Percentiles rank a stretch among this genome's conserved stretches.
These are phyloP conservation scores for Xanthostigma xanthostigma DNA, from an alignment of 2,888 invertebrate species.

Conservation along the genomic window DNA sequence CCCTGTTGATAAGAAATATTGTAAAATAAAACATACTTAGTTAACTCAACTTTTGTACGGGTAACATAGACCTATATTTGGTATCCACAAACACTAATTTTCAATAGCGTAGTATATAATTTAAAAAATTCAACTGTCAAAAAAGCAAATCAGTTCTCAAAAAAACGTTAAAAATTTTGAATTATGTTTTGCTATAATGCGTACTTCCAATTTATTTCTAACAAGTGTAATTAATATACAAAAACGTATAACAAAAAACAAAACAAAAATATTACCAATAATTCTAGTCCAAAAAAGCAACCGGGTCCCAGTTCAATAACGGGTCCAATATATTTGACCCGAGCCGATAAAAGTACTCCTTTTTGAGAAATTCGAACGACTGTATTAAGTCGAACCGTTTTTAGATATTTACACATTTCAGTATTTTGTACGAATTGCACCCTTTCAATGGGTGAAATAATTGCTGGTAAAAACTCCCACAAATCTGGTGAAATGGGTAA, in stretches of 20 bases:
- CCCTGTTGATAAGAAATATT: not conserved
- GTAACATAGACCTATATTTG: no score
- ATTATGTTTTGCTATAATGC: no score
- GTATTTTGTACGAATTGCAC: slow-evolving; percentile 31
- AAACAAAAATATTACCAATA: slow-evolving; percentile 31
- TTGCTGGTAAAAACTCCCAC: slow-evolving; percentile 35
- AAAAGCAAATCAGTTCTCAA: not conserved
- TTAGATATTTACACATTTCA: slow-evolving; percentile 29
- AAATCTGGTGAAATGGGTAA: slow-evolving; percentile 24
- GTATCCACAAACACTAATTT: no score
- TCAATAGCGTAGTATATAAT: no score
- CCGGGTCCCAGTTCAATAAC: slow-evolving; percentile 35
- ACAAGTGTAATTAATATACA: not conserved
- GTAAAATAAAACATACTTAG: not conserved
- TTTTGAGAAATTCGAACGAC: slow-evolving; percentile 27
- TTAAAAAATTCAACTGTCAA: not conserved
- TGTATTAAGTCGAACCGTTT: slow-evolving; percentile 23
- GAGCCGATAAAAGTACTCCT: slow-evolving; percentile 23
- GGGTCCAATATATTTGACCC: slow-evolving; percentile 37
- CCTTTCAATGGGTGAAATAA: slow-evolving; percentile 34
- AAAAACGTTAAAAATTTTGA: not conserved
- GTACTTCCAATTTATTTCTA: no score
- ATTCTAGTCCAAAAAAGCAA: slow-evolving; percentile 38
- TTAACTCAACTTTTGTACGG: not conserved
- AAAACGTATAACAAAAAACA: slow-evolving; percentile 1